Base-by-base conservation (phyloP, 2,888 invertebrate genomes). In the Minunthozetes semirufus region DNA sequence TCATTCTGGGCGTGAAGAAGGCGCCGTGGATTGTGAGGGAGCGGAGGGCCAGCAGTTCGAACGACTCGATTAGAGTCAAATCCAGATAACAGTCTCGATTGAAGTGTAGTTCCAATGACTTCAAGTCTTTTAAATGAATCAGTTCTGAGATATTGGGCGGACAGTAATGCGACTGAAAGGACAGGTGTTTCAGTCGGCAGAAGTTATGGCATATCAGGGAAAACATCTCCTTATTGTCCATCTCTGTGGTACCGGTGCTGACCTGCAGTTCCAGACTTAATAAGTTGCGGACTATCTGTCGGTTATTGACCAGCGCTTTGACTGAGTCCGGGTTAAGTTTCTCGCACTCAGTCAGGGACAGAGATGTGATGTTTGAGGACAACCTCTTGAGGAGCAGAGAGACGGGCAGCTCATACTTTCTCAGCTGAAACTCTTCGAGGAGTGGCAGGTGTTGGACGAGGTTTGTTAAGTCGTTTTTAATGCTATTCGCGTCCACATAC, bases 371-470 rank as follows among this genome's bases (percentile, higher is more conserved):
- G 38, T 63, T 63, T 8, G 63, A 63, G 38, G 63, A 63, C 0
- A 63, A 19, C 3, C 63, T 33, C 19, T 63, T 63, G 0, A 63
- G 4, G 1, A 63, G 38, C 11, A 63, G 19, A 8, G 25, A 6
- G 13, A 63, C 9, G 4, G 63, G 63, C 19, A 63, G 63, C 33
- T 63, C 63, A 19, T 63, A 63, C 13, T 63, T 63, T 1, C 63
- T 15, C 15, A 63, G 38, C 17, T 38, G 22, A 27, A 63, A 63
- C 38, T 63, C 63, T n/a, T 17, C 38, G 6, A 63, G 63, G 2
- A 33, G 33, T 38, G 63, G 63, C 63, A 63, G 25, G 25, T 63
- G 63, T 63, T 63, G 63, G 29, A 63, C 63, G 19, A 63, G 27
- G 38, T 63, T 63, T 38, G 63, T 63, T 63, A 63, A 38, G 27